Percentiles rank a stretch among this genome's conserved stretches.
phyloP scores from a whole-genome alignment of 1,140 invertebrate genomes.

The Campoletis sonorensis region DNA sequence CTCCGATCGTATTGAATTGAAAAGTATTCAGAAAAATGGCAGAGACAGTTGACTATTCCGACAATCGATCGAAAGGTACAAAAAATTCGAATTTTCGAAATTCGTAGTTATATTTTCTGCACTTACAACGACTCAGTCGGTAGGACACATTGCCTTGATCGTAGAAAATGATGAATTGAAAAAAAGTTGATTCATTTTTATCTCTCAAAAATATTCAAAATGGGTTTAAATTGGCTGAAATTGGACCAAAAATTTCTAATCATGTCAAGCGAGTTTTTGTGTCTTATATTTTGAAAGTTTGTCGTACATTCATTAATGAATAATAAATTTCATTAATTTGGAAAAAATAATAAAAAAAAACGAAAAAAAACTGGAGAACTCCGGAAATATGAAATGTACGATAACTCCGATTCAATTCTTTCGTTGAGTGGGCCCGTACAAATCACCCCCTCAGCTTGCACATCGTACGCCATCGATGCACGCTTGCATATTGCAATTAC shows the following conservation, averaged over 20 bases:
- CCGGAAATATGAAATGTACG: slow-evolving; percentile 32
- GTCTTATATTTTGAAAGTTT: slow-evolving; percentile 2
- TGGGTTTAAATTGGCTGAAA: neutral
- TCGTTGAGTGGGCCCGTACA: slow-evolving; percentile 39
- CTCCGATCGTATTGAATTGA: too few relatives aligned
- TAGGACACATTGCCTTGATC: too few relatives aligned
- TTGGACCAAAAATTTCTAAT: neutral
- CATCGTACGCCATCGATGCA: slow-evolving; percentile 32
- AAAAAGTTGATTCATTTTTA: too few relatives aligned
- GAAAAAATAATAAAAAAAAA: too few relatives aligned
- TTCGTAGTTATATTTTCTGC: too few relatives aligned
- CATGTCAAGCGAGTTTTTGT: too few relatives aligned
- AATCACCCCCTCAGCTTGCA: slow-evolving; percentile 38
- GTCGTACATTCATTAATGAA: slow-evolving; percentile 30
- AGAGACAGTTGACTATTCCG: too few relatives aligned
- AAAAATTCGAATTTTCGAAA: too few relatives aligned
- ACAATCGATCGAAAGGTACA: too few relatives aligned
- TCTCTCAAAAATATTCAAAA: neutral
- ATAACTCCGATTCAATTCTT: slow-evolving; percentile 46
- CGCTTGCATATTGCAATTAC: slow-evolving; percentile 43
- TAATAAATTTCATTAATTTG: slow-evolving; percentile 14
- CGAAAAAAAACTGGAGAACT: neutral
- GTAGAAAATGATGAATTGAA: too few relatives aligned
- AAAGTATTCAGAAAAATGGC: too few relatives aligned
- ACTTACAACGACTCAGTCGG: too few relatives aligned